Conservation (phyloP, 2,888 invertebrate genomes). For the Tortricodes alternella region DNA sequence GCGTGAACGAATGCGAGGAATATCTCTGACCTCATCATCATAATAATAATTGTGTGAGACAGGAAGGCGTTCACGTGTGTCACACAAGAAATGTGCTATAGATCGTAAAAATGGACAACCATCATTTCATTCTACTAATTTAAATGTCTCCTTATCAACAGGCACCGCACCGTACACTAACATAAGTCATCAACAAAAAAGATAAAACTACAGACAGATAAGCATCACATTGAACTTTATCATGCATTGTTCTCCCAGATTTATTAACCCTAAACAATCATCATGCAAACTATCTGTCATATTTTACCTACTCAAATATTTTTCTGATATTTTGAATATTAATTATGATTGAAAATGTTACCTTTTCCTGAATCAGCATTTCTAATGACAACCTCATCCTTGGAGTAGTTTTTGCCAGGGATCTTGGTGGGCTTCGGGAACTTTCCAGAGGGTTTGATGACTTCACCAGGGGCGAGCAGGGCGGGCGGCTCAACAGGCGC, state of each 20-base stretch:
- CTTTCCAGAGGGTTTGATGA: conserved; percentile 94
- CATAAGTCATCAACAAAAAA: conserved; percentile 46
- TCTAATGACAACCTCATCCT: conserved; percentile 96
- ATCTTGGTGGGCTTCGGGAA: conserved; percentile 94
- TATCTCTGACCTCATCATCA: too few species aligned
- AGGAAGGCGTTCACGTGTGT: not conserved
- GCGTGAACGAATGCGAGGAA: too few species aligned
- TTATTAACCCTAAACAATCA: conserved; percentile 35
- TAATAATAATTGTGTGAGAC: too few species aligned
- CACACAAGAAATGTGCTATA: not conserved
- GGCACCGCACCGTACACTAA: conserved; percentile 54
- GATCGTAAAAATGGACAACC: not conserved
- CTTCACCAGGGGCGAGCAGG: conserved; percentile 90
- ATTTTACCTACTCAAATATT: not conserved
- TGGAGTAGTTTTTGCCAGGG: conserved; percentile 96
- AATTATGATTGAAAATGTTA: conserved; percentile 56
- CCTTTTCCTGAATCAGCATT: conserved; percentile 98
- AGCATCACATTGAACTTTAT: conserved; percentile 49
- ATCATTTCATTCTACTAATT: not conserved
- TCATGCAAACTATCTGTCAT: conserved; percentile 29
- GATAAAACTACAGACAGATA: conserved; percentile 50
- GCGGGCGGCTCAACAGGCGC: conserved; percentile 78
- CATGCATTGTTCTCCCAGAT: conserved; percentile 54
- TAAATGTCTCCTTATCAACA: conserved; percentile 42
- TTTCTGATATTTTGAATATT: not conserved